Conservation (phyloP, 2,797 vertebrate species). For the Lagodon rhomboides region DNA sequence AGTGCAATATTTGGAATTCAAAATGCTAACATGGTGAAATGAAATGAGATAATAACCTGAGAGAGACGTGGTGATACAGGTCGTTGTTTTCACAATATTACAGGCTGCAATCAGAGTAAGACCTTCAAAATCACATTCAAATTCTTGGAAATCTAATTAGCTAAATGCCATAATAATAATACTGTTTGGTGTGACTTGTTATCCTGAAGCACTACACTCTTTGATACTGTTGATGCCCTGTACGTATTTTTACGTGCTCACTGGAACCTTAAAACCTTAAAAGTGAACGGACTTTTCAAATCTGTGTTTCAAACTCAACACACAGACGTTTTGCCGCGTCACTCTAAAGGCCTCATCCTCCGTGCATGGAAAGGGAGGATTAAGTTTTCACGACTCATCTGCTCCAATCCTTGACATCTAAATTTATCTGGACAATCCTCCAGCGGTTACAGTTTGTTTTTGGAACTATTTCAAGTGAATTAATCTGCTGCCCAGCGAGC, state of each 20-base stretch:
- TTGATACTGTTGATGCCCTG: too few relatives aligned
- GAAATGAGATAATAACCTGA: too few relatives aligned
- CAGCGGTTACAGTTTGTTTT: constrained; percentile 45
- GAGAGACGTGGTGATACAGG: too few relatives aligned
- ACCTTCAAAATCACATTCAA: too few relatives aligned
- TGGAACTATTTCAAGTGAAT: constrained; percentile 46
- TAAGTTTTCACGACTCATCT: constrained; percentile 24
- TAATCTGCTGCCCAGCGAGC: constrained; percentile 27
- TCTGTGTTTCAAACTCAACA: not conserved
- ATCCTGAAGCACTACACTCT: too few relatives aligned
- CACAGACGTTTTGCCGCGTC: not conserved
- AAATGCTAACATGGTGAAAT: too few relatives aligned
- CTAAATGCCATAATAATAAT: too few relatives aligned
- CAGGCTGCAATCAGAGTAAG: too few relatives aligned
- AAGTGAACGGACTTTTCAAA: not conserved
- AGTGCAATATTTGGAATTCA: too few relatives aligned
- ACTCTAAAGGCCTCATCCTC: constrained; percentile 22
- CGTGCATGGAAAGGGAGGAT: constrained; percentile 37
- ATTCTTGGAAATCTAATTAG: too few relatives aligned
- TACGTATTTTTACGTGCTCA: not conserved
- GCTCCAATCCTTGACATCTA: constrained; percentile 32
- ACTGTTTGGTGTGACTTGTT: too few relatives aligned
- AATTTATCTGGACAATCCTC: constrained; percentile 33
- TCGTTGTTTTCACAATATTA: too few relatives aligned
- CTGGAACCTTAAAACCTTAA: not conserved